These are phyloP conservation scores for Palythoa grandis DNA, from an alignment of 92 coral and sea anemone species.

Conservation along the genomic window DNA sequence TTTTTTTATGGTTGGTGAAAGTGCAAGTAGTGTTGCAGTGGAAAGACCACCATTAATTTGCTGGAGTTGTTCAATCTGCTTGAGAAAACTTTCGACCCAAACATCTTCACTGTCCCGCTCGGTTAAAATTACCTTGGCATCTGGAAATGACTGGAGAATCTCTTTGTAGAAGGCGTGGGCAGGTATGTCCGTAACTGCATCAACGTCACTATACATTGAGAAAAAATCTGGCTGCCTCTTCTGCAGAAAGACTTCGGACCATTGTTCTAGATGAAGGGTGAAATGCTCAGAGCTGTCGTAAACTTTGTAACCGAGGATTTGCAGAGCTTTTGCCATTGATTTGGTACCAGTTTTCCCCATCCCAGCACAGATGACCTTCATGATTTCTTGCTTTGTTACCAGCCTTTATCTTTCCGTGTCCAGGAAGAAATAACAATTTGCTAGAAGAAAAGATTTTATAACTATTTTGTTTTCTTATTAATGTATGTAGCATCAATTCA, in stretches of 20 bases:
- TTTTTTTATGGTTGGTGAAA: background rate
- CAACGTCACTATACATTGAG: conserved; percentile 6
- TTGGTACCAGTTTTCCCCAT: conserved; percentile 3
- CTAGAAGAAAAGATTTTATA: too few relatives aligned
- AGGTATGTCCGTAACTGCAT: background rate
- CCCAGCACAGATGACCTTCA: conserved; percentile 2
- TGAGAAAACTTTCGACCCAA: background rate
- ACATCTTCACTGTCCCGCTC: background rate
- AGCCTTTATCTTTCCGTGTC: too few relatives aligned
- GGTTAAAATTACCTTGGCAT: background rate
- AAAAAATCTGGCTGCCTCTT: background rate
- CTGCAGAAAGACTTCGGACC: background rate
- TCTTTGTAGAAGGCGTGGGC: background rate
- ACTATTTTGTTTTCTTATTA: too few relatives aligned
- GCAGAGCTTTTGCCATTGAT: background rate
- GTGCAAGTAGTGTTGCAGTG: background rate
- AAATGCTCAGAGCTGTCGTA: background rate
- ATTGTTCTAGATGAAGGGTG: background rate
- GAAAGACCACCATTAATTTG: background rate
- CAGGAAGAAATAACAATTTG: too few relatives aligned
- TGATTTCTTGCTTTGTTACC: background rate
- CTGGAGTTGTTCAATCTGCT: background rate
- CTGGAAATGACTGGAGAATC: background rate
- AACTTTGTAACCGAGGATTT: background rate
- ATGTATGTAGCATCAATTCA: too few relatives aligned